Conservation (phyloP, 2,888 invertebrate genomes). For the Drosophila incognita region DNA sequence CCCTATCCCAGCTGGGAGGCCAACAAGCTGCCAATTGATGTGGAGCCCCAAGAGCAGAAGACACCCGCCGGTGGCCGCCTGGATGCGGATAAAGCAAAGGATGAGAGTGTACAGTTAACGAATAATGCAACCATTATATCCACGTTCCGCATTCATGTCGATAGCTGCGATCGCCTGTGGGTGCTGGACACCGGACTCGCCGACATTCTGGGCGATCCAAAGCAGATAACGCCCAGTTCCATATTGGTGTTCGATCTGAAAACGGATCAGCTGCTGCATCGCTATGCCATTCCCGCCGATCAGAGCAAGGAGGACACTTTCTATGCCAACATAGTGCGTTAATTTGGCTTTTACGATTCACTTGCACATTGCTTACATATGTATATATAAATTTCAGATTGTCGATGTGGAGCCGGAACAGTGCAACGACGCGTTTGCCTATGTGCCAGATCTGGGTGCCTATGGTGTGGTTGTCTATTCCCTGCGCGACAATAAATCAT, state of each 20-base stretch:
- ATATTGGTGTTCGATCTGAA: constrained; percentile 90
- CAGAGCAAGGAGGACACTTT: constrained; percentile 91
- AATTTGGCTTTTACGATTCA: neutral
- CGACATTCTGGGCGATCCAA: constrained; percentile 89
- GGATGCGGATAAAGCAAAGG: constrained; percentile 83
- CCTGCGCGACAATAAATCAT: constrained; percentile 90
- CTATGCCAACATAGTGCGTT: constrained; percentile 91
- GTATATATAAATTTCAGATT: constrained; percentile 85
- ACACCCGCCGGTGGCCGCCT: constrained; percentile 80
- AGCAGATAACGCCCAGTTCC: constrained; percentile 88
- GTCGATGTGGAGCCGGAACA: constrained; percentile 89
- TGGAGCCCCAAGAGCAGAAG: constrained; percentile 77
- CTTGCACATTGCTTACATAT: neutral
- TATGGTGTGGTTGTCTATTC: constrained; percentile 92
- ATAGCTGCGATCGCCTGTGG: constrained; percentile 93
- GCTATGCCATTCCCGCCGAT: constrained; percentile 88
- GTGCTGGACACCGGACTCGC: constrained; percentile 91
- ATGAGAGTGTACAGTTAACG: constrained; percentile 85
- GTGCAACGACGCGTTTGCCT: constrained; percentile 91
- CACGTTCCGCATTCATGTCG: constrained; percentile 90
- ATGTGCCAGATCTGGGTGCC: constrained; percentile 91
- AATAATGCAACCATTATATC: constrained; percentile 89
- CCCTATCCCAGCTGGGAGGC: constrained; percentile 92
- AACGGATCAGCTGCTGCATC: constrained; percentile 89
- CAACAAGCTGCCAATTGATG: constrained; percentile 90